Conservation (phyloP, 1,140 invertebrate species). For the Sycophila sp. region DNA sequence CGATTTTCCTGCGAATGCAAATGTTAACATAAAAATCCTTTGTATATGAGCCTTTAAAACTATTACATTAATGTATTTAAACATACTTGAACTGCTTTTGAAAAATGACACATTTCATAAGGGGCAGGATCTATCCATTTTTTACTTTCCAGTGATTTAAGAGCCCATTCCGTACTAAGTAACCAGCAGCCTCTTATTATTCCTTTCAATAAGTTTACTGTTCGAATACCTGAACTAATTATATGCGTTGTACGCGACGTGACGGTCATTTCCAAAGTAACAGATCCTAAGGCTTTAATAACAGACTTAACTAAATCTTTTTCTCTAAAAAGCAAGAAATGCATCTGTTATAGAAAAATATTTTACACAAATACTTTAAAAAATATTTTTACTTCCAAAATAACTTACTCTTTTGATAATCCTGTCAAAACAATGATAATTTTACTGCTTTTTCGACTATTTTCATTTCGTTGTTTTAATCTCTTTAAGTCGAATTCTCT, state of each 20-base stretch:
- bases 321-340: conserved; percentile 50
- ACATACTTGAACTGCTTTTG: conserved; percentile 57
- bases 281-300: conserved; percentile 50
- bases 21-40: background rate
- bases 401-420: conserved; percentile 51
- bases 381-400: conserved; percentile 12
- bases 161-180: conserved; percentile 59
- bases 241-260: conserved; percentile 62
- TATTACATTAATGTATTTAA: background rate
- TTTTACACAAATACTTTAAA: background rate
- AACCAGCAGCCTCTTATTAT: conserved; percentile 66
- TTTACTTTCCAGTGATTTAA: conserved; percentile 54
- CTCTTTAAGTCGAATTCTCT: conserved; percentile 48
- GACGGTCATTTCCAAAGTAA: conserved; percentile 52
- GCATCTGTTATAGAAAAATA: conserved; percentile 14
- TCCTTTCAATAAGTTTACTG: conserved; percentile 63
- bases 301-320: conserved; percentile 54
- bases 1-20: conserved; percentile 56
- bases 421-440: conserved; percentile 56
- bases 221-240: conserved; percentile 60
- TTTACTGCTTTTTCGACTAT: conserved; percentile 33
- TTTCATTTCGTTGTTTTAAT: conserved; percentile 8
- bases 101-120: conserved; percentile 62
- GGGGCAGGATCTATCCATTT: conserved; percentile 55
- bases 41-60: conserved; percentile 1